phyloP scores from a whole-genome alignment of 2,797 vertebrate genomes.

The Okamejei kenojei region DNA sequence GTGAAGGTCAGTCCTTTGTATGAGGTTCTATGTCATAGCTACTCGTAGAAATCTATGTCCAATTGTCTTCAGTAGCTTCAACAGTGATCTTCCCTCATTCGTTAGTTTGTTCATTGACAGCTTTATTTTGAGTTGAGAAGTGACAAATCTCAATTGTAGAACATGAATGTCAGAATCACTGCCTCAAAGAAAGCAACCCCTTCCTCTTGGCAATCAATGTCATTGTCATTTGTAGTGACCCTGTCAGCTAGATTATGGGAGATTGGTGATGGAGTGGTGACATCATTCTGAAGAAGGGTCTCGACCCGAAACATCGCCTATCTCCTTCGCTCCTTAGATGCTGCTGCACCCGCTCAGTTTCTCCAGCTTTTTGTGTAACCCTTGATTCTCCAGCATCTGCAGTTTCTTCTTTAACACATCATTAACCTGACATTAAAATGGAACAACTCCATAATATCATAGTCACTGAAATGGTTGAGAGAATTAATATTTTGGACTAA shows the following conservation, averaged over 20 bases:
- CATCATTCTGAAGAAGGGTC: too few species aligned
- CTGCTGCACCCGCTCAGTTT: too few species aligned
- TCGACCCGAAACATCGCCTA: too few species aligned
- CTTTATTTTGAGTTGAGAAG: not conserved
- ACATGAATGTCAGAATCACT: not conserved
- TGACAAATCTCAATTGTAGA: not conserved
- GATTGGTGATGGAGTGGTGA: too few species aligned
- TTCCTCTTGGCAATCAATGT: not conserved
- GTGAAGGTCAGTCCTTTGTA: too few species aligned
- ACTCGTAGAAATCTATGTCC: too few species aligned
- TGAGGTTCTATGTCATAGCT: not conserved
- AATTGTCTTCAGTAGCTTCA: not conserved
- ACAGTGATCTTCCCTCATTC: not conserved
- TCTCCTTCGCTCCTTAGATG: too few species aligned
- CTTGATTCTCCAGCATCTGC: too few species aligned
- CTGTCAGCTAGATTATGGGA: not conserved
- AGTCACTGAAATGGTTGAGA: not conserved
- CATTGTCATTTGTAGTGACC: not conserved
- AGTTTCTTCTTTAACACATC: too few species aligned
- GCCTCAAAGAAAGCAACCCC: not conserved
- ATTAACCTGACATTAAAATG: slow-evolving; percentile 1
- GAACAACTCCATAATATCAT: not conserved
- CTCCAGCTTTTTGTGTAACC: too few species aligned
- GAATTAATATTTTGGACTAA: not conserved
- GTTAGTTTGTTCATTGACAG: not conserved